A percentile compares a stretch with the other conserved stretches of the same genome.
These are phyloP conservation scores for Furcifer pardalis DNA, from an alignment of 2,797 vertebrate genomes.

Conservation along the genomic window DNA sequence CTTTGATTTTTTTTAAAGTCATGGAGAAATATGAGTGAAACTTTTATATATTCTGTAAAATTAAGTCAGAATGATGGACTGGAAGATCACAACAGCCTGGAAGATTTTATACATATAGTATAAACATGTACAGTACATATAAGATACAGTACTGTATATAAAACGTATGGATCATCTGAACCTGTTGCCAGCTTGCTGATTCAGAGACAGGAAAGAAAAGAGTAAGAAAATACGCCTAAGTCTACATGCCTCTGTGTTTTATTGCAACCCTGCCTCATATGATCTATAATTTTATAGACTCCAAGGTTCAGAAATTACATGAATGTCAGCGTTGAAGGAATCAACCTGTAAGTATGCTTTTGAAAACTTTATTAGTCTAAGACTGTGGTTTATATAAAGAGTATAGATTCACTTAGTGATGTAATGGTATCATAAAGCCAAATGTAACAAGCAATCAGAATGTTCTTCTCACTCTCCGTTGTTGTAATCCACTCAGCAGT, in stretches of 20 bases:
- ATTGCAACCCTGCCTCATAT: slow-evolving; percentile 10
- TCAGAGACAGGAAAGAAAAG: background rate
- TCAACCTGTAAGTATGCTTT: background rate
- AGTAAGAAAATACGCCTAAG: background rate
- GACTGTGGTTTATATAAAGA: slow-evolving; percentile 14
- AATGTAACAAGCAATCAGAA: slow-evolving; percentile 33
- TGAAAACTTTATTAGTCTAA: slow-evolving; percentile 24
- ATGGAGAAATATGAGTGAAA: background rate
- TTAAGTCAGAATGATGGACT: slow-evolving; percentile 4
- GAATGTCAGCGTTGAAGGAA: slow-evolving; percentile 6
- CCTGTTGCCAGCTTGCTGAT: background rate
- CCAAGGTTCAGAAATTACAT: slow-evolving; percentile 13
- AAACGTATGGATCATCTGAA: no score
- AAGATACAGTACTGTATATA: no score
- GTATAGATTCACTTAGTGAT: slow-evolving; percentile 10
- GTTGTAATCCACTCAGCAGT: background rate
- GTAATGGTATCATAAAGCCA: slow-evolving; percentile 12
- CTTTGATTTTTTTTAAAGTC: background rate
- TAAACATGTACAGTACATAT: no score
- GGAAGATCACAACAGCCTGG: slow-evolving; percentile 18
- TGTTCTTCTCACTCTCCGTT: background rate
- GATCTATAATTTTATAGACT: slow-evolving; percentile 9
- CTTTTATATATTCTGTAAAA: background rate
- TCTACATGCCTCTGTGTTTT: slow-evolving; percentile 10
- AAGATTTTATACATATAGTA: no score